Evolutionary conservation across 2,888 invertebrate species (phyloP).

Genomic region (Dicroscelio sp.): DNA sequence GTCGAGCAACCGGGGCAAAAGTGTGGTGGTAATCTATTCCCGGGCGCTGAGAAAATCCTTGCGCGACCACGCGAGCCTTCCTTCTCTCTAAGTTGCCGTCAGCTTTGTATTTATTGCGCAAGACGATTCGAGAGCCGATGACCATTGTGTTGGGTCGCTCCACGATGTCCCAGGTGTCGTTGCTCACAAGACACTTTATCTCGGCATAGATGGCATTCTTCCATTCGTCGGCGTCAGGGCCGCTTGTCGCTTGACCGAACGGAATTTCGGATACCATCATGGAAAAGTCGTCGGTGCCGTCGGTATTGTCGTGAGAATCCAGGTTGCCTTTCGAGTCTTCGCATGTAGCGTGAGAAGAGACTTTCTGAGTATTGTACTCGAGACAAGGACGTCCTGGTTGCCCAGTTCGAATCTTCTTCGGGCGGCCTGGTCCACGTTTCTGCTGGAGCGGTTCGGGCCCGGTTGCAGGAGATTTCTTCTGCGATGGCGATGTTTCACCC

Average conservation of each 20-base stretch:
- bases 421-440: background rate
- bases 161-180: conserved; percentile 24
- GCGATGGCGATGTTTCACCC: background rate
- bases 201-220: conserved; percentile 30
- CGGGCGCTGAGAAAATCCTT: conserved; percentile 6
- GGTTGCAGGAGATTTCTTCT: background rate
- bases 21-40: conserved; percentile 3
- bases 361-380: background rate
- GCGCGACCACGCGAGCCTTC: conserved; percentile 15
- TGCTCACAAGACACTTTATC: background rate
- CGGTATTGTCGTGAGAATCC: background rate
- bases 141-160: background rate
- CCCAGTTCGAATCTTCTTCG: background rate
- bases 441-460: background rate
- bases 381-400: background rate
- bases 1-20: conserved; percentile 19
- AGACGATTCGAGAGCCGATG: background rate
- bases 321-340: background rate
- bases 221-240: conserved; percentile 25
- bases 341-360: background rate
- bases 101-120: conserved; percentile 21
- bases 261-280: background rate
- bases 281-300: background rate
- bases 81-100: conserved; percentile 12
- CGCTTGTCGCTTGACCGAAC: background rate